phyloP scores from a whole-genome alignment of 1,140 invertebrate genomes.

The Mya arenaria region DNA sequence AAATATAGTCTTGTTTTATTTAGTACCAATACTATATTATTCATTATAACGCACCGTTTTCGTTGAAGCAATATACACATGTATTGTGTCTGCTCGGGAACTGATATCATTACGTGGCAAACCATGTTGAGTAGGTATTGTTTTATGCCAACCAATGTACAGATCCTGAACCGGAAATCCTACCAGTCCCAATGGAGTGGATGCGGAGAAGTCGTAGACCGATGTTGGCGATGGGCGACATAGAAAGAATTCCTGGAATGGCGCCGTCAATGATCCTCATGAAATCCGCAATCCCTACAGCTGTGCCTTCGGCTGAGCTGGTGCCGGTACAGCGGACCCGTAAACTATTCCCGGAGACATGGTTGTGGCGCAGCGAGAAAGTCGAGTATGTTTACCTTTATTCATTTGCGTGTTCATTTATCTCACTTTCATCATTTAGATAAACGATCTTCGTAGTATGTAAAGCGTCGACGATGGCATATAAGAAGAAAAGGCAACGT shows the following conservation, averaged over 20 bases:
- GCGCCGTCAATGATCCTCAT: too few species aligned
- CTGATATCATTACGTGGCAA: too few species aligned
- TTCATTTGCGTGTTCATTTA: neutral
- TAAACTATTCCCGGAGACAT: constrained; percentile 73
- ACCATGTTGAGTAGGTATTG: too few species aligned
- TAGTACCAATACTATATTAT: too few species aligned
- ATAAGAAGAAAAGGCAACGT: neutral
- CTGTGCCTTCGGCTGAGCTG: constrained; percentile 48
- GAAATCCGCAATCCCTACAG: too few species aligned
- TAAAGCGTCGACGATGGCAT: neutral
- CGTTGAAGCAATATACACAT: too few species aligned
- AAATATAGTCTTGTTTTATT: too few species aligned
- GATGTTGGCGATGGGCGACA: neutral
- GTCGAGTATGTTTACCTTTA: constrained; percentile 53
- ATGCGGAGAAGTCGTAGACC: neutral
- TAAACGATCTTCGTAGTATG: neutral
- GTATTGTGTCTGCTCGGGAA: too few species aligned
- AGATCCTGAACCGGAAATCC: too few species aligned
- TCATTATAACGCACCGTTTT: too few species aligned
- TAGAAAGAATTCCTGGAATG: neutral
- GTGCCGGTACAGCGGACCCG: constrained; percentile 57
- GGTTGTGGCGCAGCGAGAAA: constrained; percentile 67
- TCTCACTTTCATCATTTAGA: neutral
- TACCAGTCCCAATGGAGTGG: too few species aligned
- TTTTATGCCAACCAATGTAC: too few species aligned